A percentile compares a stretch with the other conserved stretches of the same genome.
Evolutionary conservation across 1,140 invertebrate species (phyloP).

Genomic region (Scylla paramamosain): DNA sequence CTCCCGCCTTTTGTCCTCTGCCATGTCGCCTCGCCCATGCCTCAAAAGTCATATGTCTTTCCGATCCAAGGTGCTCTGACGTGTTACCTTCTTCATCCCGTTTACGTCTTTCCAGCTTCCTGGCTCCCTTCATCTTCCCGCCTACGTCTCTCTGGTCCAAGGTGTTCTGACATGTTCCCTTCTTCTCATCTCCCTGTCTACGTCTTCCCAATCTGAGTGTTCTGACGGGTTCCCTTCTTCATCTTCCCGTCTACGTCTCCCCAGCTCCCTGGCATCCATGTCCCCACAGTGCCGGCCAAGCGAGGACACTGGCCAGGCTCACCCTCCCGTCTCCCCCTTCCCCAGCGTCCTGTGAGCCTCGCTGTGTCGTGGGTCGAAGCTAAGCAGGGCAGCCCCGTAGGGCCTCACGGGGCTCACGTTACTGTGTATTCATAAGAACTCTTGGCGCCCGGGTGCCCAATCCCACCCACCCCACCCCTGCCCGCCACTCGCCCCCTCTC

Average conservation of each 20-base stretch:
- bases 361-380: neutral
- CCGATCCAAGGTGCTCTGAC: too few relatives aligned
- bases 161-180: too few relatives aligned
- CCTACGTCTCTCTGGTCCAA: neutral
- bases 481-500: too few relatives aligned
- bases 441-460: neutral
- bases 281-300: neutral
- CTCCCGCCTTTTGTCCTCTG: too few relatives aligned
- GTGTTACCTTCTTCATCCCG: neutral
- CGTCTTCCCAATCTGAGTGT: neutral
- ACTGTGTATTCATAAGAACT: neutral
- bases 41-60: too few relatives aligned
- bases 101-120: neutral
- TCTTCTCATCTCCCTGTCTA: neutral
- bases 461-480: too few relatives aligned
- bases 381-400: neutral
- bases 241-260: neutral
- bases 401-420: neutral
- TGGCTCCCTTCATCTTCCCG: neutral
- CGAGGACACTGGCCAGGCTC: neutral
- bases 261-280: neutral
- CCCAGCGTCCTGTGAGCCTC: neutral
- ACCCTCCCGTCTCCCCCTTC: neutral
- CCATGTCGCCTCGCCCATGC: too few relatives aligned
- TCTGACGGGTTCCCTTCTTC: neutral